Conservation (phyloP, 2,113 vertebrate species). For the Pluvialis apricaria region DNA sequence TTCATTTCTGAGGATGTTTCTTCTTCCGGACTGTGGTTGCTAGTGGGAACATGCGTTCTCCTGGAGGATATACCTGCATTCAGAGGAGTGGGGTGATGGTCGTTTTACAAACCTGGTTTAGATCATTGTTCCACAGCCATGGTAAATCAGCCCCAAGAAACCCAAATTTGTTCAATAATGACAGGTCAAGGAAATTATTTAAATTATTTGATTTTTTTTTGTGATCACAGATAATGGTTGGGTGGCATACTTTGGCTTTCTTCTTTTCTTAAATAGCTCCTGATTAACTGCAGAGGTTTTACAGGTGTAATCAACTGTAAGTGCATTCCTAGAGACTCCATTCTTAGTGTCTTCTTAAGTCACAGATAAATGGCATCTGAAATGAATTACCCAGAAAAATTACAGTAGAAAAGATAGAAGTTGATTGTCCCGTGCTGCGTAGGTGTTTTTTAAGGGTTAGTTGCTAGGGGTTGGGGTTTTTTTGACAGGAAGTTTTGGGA, state of each 20-base stretch:
- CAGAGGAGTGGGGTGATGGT: neutral
- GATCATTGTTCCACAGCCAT: neutral
- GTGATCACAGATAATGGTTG: neutral
- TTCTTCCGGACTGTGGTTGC: neutral
- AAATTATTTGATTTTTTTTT: neutral
- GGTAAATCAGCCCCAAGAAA: neutral
- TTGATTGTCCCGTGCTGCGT: neutral
- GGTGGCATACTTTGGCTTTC: neutral
- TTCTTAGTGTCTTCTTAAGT: neutral
- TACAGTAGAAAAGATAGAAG: neutral
- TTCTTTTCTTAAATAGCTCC: neutral
- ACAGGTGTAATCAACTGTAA: neutral
- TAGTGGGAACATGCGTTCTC: neutral
- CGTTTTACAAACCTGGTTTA: neutral
- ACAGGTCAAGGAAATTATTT: neutral
- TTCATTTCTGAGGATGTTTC: neutral
- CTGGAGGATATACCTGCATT: neutral
- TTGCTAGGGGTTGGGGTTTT: neutral
- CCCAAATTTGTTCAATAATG: neutral
- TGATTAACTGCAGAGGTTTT: neutral
- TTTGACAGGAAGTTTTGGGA: neutral
- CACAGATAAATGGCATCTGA: neutral
- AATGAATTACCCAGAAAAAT: neutral
- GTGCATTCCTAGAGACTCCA: neutral
- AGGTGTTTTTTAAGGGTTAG: neutral